These are phyloP conservation scores for Cochlearius cochlearius DNA, from an alignment of 2,113 vertebrate species.

Conservation along the genomic window DNA sequence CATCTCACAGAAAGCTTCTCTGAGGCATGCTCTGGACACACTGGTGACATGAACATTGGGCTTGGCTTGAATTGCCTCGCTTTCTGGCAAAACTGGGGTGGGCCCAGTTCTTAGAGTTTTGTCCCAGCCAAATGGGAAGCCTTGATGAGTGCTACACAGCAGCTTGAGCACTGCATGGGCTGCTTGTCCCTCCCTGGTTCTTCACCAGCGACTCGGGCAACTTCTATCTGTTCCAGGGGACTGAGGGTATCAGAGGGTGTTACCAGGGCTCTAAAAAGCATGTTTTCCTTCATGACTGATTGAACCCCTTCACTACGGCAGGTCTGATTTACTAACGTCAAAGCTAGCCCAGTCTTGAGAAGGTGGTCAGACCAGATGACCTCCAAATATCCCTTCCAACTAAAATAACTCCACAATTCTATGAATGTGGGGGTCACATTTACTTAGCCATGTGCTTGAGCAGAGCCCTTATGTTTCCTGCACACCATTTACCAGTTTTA, in stretches of 20 bases:
- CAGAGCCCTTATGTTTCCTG: not conserved
- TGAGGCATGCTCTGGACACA: not conserved
- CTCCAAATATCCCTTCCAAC: not conserved
- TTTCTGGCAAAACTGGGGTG: not conserved
- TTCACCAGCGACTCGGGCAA: not conserved
- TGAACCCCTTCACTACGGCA: accelerated
- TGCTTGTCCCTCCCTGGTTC: not conserved
- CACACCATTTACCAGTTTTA: not conserved
- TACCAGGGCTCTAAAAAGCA: not conserved
- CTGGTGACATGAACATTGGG: not conserved
- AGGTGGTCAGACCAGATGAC: not conserved
- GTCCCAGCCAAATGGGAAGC: not conserved
- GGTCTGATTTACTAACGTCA: not conserved
- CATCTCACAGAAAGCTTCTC: not conserved
- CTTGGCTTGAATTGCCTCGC: not conserved
- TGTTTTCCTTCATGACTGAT: not conserved
- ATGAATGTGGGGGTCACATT: not conserved
- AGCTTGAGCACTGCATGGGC: not conserved
- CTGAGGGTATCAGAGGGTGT: not conserved
- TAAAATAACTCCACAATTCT: not conserved
- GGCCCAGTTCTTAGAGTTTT: not conserved
- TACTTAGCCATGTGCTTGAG: not conserved
- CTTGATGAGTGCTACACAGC: not conserved
- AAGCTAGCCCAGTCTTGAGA: not conserved
- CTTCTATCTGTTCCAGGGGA: not conserved